Evolutionary conservation across 2,888 invertebrate species (phyloP), one percentile per base, ranked within the genome.

Genomic region (Resseliella maxima): DNA sequence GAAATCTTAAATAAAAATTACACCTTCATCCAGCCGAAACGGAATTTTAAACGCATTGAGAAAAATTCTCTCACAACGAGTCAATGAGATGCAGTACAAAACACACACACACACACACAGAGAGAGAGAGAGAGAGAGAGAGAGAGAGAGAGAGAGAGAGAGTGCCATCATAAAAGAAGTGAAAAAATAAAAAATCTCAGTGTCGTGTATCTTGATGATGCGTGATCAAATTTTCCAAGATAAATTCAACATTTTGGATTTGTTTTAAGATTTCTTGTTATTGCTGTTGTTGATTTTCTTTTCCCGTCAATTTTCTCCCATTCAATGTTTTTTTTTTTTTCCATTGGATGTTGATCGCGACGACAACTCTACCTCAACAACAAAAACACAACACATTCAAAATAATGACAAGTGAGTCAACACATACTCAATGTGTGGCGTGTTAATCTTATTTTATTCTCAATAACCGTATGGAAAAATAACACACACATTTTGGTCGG

Each of bases 161-260:
- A n/a, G n/a, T n/a, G n/a, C n/a, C n/a, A n/a, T n/a, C n/a, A n/a
- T n/a, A n/a, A n/a, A 50, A 15, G 18, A 18, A 8, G 46, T 15
- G 18, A 50, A 50, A 50, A 50, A 50, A 50, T 2, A 8, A 6
- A 50, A 18, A 50, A n/a, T n/a, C n/a, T n/a, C n/a, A 50, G 46
- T 6, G 12, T 18, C 15, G 50, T 59, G 59, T 24, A 50, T 59
- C 24, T 59, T 24, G 24, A 24, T 0, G 24, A 59, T 59, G 59
- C 59, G 59, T 59, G 59, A 59, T 59, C 59, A 59, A 59, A 59
- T 59, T 2, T 59, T 59, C 3, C 59, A 59, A 59, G 24, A 59
- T 59, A 10, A 59, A 59, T 59, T 59, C 59, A 24, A 59, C 24
- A n/a, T 5, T 24, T 8, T 24, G 24, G 59, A 59, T 59, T 59